Evolutionary conservation across 2,888 invertebrate genomes (phyloP).

Genomic region (Plutella xylostella): DNA sequence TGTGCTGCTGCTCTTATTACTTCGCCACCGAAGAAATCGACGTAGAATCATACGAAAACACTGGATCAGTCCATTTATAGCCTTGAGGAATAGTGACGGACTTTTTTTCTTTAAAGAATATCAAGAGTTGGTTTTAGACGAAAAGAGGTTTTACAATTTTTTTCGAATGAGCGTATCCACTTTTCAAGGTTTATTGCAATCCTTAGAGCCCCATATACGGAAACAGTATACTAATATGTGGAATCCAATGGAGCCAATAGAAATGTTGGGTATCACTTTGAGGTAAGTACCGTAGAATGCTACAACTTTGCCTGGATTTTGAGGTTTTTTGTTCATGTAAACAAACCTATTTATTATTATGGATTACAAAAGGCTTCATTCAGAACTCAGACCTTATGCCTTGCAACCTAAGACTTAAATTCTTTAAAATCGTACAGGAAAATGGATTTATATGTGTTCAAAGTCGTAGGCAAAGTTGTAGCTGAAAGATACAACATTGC

Average conservation of each 20-base stretch:
- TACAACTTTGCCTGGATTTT: too few species aligned
- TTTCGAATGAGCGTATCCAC: slow-evolving; percentile 21
- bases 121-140: slow-evolving; percentile 20
- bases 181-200: slow-evolving; percentile 21
- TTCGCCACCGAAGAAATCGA: slow-evolving; percentile 16
- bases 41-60: slow-evolving; percentile 14
- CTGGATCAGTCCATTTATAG: slow-evolving; percentile 16
- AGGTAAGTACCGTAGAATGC: too few species aligned
- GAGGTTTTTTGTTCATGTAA: too few species aligned
- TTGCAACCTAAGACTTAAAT: too few species aligned
- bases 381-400: too few species aligned
- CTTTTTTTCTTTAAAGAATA: slow-evolving; percentile 19
- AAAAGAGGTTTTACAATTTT: slow-evolving; percentile 19
- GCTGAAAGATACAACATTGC: too few species aligned
- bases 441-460: too few species aligned
- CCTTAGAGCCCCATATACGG: slow-evolving; percentile 23
- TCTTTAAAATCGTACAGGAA: too few species aligned
- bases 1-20: slow-evolving; percentile 15
- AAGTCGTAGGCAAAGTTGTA: too few species aligned
- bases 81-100: slow-evolving; percentile 18
- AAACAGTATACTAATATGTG: slow-evolving; percentile 25
- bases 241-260: slow-evolving; percentile 24
- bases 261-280: slow-evolving; percentile 24
- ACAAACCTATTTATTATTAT: too few species aligned
- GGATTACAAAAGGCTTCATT: too few species aligned